Conservation (phyloP, 2,113 vertebrate species). For the Actenoides hombroni region DNA sequence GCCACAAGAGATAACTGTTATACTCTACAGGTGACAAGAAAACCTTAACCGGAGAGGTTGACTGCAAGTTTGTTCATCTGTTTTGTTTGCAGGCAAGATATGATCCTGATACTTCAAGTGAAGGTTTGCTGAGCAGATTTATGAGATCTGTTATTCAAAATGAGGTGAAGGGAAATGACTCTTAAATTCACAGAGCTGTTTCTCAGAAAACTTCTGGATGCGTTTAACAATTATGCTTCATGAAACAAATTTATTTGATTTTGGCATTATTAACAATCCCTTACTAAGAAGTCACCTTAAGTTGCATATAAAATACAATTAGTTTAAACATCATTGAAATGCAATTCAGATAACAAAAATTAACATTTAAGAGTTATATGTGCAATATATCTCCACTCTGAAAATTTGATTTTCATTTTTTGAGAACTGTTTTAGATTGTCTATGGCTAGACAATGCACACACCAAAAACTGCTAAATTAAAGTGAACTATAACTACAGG, state of each 20-base stretch:
- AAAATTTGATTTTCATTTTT: neutral
- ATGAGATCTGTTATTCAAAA: neutral
- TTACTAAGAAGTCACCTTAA: neutral
- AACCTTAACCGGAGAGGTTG: neutral
- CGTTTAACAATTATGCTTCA: neutral
- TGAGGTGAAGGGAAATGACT: neutral
- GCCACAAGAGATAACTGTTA: neutral
- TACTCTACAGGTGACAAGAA: neutral
- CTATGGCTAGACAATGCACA: neutral
- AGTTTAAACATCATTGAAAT: neutral
- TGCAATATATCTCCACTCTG: neutral
- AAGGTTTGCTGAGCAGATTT: neutral
- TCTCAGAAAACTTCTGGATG: neutral
- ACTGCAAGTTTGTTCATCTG: neutral
- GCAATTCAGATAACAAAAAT: neutral
- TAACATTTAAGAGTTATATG: neutral
- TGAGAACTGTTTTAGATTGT: neutral
- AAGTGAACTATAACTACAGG: neutral
- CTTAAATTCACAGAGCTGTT: neutral
- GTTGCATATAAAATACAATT: neutral
- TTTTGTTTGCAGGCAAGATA: neutral
- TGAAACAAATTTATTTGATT: neutral
- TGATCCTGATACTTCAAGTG: neutral
- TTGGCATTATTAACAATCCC: neutral
- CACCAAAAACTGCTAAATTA: neutral